phyloP scores from a whole-genome alignment of 1,140 invertebrate genomes.

The Belonocnema kinseyi region DNA sequence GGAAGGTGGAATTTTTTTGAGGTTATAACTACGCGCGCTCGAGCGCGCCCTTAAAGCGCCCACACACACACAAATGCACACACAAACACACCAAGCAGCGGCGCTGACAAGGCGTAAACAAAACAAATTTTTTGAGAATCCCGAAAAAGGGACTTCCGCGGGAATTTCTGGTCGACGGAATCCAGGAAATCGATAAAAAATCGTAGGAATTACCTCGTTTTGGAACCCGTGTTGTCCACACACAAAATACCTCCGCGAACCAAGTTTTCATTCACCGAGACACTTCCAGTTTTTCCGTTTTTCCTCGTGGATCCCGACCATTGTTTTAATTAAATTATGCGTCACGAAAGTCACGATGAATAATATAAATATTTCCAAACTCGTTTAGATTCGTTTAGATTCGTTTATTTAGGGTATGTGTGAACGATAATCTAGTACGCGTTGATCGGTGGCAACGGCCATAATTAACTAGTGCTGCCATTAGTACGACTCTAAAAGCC shows the following conservation, averaged over 20 bases:
- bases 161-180: slow-evolving; percentile 11
- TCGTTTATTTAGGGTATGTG: slow-evolving; percentile 43
- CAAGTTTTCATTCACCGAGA: not conserved
- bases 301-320: slow-evolving; percentile 35
- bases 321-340: slow-evolving; percentile 13
- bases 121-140: slow-evolving; percentile 46
- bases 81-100: slow-evolving; percentile 48
- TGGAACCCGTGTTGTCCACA: slow-evolving; percentile 62
- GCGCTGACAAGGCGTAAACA: slow-evolving; percentile 74
- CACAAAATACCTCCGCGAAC: too few relatives aligned
- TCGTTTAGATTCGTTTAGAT: slow-evolving; percentile 2
- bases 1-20: slow-evolving; percentile 61
- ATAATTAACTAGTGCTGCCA: slow-evolving; percentile 73
- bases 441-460: slow-evolving; percentile 72
- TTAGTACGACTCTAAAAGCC: slow-evolving; percentile 65
- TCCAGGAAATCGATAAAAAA: slow-evolving; percentile 53
- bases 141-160: slow-evolving; percentile 55
- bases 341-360: slow-evolving; percentile 35
- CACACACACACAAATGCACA: slow-evolving; percentile 46
- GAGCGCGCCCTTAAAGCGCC: slow-evolving; percentile 52
- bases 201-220: slow-evolving; percentile 70
- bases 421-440: slow-evolving; percentile 65
- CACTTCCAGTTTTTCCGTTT: slow-evolving; percentile 45
- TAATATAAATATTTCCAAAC: slow-evolving; percentile 37
- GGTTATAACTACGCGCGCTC: slow-evolving; percentile 63